Evolutionary conservation across 2,797 vertebrate genomes (phyloP).

Genomic region (Crax fasciolata): DNA sequence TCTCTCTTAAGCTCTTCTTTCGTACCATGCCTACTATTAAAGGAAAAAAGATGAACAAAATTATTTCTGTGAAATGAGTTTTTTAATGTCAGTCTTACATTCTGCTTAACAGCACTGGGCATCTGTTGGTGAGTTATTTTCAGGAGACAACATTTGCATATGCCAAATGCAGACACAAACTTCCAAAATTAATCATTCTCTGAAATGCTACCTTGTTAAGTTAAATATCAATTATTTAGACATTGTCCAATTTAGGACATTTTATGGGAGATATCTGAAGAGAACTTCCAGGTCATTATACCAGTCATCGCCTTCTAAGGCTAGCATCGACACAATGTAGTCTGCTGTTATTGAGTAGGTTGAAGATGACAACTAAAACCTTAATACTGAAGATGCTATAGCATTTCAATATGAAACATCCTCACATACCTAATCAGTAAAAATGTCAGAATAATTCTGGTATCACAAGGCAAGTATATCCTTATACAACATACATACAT

Average conservation of each 20-base stretch:
- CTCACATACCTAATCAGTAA: not conserved
- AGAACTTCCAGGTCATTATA: not conserved
- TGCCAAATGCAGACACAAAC: not conserved
- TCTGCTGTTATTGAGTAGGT: not conserved
- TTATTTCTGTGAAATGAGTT: not conserved
- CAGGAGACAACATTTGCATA: not conserved
- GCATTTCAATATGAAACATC: not conserved
- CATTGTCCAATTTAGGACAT: not conserved
- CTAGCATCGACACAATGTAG: not conserved
- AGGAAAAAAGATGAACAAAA: not conserved
- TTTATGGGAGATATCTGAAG: not conserved
- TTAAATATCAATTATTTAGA: not conserved
- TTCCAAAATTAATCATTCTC: not conserved
- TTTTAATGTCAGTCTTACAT: not conserved
- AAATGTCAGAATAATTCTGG: not conserved
- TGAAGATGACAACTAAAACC: not conserved
- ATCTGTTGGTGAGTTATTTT: not conserved
- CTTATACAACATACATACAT: not conserved
- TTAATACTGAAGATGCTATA: not conserved
- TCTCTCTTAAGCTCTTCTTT: not conserved
- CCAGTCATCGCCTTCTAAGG: rapidly evolving
- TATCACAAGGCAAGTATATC: not conserved
- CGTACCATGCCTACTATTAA: not conserved
- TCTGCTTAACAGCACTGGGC: not conserved
- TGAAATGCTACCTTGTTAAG: not conserved